Base-by-base conservation (phyloP, 2,113 vertebrate genomes). In the Picathartes gymnocephalus region DNA sequence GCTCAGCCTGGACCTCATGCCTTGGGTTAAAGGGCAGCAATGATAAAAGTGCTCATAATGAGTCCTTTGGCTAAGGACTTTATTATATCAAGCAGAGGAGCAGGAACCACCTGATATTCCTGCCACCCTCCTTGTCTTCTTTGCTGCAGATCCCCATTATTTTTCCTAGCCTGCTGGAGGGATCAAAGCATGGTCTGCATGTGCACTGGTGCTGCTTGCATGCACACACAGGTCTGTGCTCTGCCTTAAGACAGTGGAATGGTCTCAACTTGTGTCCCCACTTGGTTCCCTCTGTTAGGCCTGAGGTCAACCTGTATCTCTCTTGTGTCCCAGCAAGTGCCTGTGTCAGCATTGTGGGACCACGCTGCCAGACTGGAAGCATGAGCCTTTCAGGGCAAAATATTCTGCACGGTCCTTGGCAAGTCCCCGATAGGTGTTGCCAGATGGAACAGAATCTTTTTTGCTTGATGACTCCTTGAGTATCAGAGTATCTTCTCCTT, bases 161-260 rank as follows among this genome's bases (percentile, higher is more conserved):
- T 58, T 53, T 71, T 37, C 18, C 39, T 27, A 4, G 42, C 8
- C 13, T 0, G 0, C 48, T 27, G 21, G 16, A 21, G 48, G n/a
- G 19, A 24, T 56, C 39, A 22, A 18, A 22, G 18, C 3, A 14
- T 3, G 12, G 13, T 25, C 48, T 24, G 27, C 1, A 2, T 9
- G 28, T 15, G 44, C 35, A 12, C 7, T 3, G 0, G 7, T 2
- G 5, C 53, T 77, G 62, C 21, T 44, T 51, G 24, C 23, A 18
- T 1, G 2, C 15, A 33, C 4, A 6, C 33, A 9, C 0, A 4
- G 19, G 9, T 13, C 5, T 0, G 0, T 5, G 0, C 14, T 30
- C 83, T 44, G 44, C 15, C 7, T 60, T 18, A 11, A 35, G 15
- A 28, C 40, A 23, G 20, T 23, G 19, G 13, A 24, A 8, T 4